phyloP scores from a whole-genome alignment of 2,797 vertebrate genomes.

The Buphagus erythrorhynchus region DNA sequence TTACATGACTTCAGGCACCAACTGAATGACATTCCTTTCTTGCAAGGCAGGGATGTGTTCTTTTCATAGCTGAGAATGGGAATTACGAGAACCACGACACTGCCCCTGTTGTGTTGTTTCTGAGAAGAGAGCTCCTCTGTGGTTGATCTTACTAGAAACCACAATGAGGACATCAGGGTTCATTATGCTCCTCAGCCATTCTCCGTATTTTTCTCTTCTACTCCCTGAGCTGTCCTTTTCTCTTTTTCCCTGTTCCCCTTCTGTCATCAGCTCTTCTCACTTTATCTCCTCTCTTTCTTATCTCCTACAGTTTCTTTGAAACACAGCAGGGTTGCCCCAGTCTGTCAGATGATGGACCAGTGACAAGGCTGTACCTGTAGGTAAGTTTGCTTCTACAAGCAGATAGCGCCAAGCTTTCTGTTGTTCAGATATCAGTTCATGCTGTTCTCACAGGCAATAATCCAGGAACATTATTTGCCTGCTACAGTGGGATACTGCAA shows the following conservation, averaged over 20 bases:
- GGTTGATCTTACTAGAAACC: conserved; percentile 38
- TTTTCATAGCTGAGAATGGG: not conserved
- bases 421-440: not conserved
- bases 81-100: not conserved
- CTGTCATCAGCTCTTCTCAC: not conserved
- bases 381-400: not conserved
- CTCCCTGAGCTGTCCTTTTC: not conserved
- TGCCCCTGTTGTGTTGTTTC: conserved; percentile 2
- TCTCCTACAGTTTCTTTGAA: not conserved
- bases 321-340: not conserved
- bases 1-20: conserved; percentile 17
- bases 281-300: not conserved
- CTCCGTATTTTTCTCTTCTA: not conserved
- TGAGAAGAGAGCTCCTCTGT: conserved; percentile 31
- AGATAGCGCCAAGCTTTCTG: not conserved
- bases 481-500: not conserved
- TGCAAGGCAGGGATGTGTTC: not conserved
- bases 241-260: not conserved
- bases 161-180: not conserved
- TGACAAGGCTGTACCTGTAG: not conserved
- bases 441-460: not conserved
- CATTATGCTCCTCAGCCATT: not conserved
- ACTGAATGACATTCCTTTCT: not conserved
- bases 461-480: conserved; percentile 11
- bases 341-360: not conserved